A percentile compares a stretch with the other conserved stretches of the same genome.
These are phyloP conservation scores for Amphilophus citrinellus DNA, from an alignment of 2,113 vertebrate species.

Conservation along the genomic window DNA sequence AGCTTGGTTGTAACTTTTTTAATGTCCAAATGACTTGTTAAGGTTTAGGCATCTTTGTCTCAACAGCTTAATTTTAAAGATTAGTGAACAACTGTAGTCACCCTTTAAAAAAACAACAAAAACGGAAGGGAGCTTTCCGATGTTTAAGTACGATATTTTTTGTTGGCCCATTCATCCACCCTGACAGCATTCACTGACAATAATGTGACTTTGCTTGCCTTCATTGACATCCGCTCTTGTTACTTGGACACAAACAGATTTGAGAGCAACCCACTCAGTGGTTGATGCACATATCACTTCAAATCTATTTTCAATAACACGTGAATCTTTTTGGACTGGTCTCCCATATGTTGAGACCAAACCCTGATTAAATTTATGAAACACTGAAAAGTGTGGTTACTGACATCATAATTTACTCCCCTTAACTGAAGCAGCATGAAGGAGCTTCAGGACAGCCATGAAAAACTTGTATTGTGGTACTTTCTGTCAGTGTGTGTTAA, in stretches of 20 bases:
- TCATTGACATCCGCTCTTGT: background rate
- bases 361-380: background rate
- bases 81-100: too few relatives aligned
- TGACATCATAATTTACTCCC: background rate
- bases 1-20: background rate
- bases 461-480: conserved; percentile 6
- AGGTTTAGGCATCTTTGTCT: too few relatives aligned
- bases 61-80: too few relatives aligned
- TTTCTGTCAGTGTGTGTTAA: background rate
- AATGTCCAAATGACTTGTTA: too few relatives aligned
- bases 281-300: background rate
- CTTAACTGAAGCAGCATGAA: background rate
- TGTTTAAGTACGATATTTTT: too few relatives aligned
- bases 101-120: too few relatives aligned
- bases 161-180: background rate
- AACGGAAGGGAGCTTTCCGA: too few relatives aligned
- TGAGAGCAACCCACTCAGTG: background rate
- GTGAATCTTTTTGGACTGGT: background rate
- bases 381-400: background rate
- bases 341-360: background rate
- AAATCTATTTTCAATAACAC: background rate
- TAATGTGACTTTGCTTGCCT: background rate
- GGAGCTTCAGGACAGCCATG: background rate
- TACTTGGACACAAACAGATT: background rate
- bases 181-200: too few relatives aligned